Evolutionary conservation across 1,140 invertebrate species (phyloP).

Genomic region (Bilobella aurantiaca): DNA sequence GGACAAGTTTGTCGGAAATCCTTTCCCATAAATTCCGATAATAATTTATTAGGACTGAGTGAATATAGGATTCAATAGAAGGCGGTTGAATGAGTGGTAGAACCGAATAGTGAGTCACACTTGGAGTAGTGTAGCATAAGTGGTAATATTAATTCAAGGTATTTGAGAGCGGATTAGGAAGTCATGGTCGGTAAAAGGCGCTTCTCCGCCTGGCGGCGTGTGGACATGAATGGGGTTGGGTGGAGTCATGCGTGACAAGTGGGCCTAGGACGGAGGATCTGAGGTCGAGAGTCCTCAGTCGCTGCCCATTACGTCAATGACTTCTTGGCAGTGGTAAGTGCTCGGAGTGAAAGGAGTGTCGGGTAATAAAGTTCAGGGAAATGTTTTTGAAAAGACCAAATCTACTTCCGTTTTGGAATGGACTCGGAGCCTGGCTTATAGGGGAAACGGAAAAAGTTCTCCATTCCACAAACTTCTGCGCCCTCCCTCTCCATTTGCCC

Average conservation of each 20-base stretch:
- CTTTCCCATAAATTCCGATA: not conserved
- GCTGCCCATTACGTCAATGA: not conserved
- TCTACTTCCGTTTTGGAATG: not conserved
- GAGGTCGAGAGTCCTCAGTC: not conserved
- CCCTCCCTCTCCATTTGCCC: too few relatives aligned
- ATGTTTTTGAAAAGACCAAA: not conserved
- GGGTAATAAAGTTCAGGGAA: not conserved
- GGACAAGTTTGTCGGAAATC: too few relatives aligned
- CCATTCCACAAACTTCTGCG: not conserved
- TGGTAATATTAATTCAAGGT: not conserved
- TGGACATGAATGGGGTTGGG: not conserved
- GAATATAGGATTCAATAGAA: too few relatives aligned
- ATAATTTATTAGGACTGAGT: too few relatives aligned
- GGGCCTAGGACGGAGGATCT: slow-evolving; percentile 1
- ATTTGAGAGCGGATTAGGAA: not conserved
- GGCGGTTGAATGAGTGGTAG: not conserved
- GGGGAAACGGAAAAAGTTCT: not conserved
- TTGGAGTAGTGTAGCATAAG: too few relatives aligned
- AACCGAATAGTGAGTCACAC: not conserved
- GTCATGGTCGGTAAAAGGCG: slow-evolving; percentile 9
- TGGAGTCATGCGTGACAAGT: slow-evolving; percentile 1
- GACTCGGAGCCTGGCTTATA: not conserved
- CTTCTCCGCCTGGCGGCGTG: not conserved
- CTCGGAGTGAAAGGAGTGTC: not conserved
- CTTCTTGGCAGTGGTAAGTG: not conserved